A percentile compares a stretch with the other conserved stretches of the same genome.
Conservation (phyloP, 2,797 vertebrate species). For the Chromobotia macracanthus region DNA sequence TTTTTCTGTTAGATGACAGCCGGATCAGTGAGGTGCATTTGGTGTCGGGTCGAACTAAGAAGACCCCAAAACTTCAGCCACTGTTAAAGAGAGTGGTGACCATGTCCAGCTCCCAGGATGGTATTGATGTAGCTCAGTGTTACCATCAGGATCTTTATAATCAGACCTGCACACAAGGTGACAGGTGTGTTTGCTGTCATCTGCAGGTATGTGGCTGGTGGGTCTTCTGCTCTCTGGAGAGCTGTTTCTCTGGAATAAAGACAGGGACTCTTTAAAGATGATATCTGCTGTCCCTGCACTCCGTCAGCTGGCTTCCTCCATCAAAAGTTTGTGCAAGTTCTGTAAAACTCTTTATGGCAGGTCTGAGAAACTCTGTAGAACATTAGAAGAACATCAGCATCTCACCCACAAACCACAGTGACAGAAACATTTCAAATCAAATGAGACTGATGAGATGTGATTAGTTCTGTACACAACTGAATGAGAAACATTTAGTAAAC, state of each 20-base stretch:
- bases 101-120: constrained; percentile 84
- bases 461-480: too few relatives aligned
- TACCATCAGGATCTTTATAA: not conserved
- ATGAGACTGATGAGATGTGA: too few relatives aligned
- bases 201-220: constrained; percentile 86
- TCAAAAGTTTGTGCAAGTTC: constrained; percentile 71
- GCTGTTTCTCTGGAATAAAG: constrained; percentile 94
- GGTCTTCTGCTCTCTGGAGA: constrained; percentile 88
- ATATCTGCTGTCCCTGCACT: constrained; percentile 76
- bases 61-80: constrained; percentile 83
- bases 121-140: constrained; percentile 66
- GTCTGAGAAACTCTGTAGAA: too few relatives aligned
- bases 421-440: too few relatives aligned
- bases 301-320: constrained; percentile 70
- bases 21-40: constrained; percentile 90
- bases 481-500: too few relatives aligned
- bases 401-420: too few relatives aligned
- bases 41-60: constrained; percentile 88
- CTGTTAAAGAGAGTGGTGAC: constrained; percentile 82
- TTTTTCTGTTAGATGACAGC: constrained; percentile 90
- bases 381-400: too few relatives aligned
- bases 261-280: constrained; percentile 84
- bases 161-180: not conserved
- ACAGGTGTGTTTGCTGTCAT: constrained; percentile 13
- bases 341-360: too few relatives aligned